These are phyloP conservation scores for Genyomyrus donnyi DNA, from an alignment of 2,113 vertebrate species.

Conservation along the genomic window DNA sequence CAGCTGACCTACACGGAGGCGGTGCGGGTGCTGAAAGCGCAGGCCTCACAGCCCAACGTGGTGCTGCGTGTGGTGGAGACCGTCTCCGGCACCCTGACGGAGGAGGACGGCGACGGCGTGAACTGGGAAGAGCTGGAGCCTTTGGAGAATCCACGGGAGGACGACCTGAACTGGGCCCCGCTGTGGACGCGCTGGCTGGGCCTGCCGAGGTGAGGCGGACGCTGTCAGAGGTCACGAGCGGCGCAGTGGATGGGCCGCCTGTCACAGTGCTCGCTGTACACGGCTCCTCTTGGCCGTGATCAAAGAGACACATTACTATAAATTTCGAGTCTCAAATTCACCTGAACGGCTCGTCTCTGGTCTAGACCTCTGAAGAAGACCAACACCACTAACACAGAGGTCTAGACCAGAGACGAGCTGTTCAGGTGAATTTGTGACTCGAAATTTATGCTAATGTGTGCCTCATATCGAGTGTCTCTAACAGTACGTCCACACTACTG, in stretches of 20 bases:
- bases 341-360: background rate
- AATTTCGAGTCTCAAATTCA: background rate
- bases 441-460: background rate
- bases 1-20: conserved; percentile 78
- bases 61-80: conserved; percentile 73
- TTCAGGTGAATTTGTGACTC: background rate
- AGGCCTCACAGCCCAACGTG: conserved; percentile 73
- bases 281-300: background rate
- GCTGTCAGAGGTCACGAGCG: background rate
- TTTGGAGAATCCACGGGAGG: conserved; percentile 59
- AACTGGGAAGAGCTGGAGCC: conserved; percentile 54
- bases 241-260: background rate
- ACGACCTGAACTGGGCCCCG: conserved; percentile 69
- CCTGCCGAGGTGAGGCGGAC: conserved; percentile 65
- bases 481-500: background rate
- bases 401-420: background rate
- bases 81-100: conserved; percentile 45
- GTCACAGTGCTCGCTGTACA: background rate
- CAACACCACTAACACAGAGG: background rate
- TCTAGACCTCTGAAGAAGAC: no score
- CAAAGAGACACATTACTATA: background rate
- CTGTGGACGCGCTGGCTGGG: conserved; percentile 82
- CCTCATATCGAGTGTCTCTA: background rate
- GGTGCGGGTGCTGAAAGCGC: conserved; percentile 75
- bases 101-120: conserved; percentile 39